These are phyloP conservation scores for Cyphomyrus plagiostoma DNA, from an alignment of 2,113 vertebrate species.

Conservation along the genomic window DNA sequence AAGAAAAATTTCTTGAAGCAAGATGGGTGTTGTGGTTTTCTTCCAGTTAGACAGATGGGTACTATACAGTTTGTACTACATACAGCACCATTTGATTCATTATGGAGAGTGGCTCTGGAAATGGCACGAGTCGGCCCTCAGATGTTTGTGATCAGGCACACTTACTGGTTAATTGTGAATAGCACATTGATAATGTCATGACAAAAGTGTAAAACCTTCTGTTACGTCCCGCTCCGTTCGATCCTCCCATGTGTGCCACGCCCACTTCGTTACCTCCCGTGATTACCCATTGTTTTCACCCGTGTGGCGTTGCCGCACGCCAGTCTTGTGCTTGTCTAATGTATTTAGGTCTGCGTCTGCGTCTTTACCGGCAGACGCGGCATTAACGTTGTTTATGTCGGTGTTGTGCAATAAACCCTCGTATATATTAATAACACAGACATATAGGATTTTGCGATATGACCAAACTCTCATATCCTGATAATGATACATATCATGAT, in stretches of 20 bases:
- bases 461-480: background rate
- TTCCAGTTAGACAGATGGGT: background rate
- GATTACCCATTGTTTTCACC: too few species aligned
- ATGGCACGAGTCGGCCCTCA: background rate
- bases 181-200: background rate
- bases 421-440: background rate
- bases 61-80: background rate
- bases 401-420: too few species aligned
- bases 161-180: background rate
- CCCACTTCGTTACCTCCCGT: too few species aligned
- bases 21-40: background rate
- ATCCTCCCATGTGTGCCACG: too few species aligned
- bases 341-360: too few species aligned
- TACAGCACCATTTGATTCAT: background rate
- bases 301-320: too few species aligned
- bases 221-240: too few species aligned
- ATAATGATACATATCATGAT: background rate
- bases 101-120: background rate
- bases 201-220: background rate
- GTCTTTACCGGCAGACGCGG: too few species aligned
- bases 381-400: too few species aligned
- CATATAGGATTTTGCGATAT: background rate
- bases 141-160: background rate
- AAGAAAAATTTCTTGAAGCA: background rate
- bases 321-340: too few species aligned